These are phyloP conservation scores for Idaea dimidiata DNA, from an alignment of 2,888 invertebrate species.

Conservation along the genomic window DNA sequence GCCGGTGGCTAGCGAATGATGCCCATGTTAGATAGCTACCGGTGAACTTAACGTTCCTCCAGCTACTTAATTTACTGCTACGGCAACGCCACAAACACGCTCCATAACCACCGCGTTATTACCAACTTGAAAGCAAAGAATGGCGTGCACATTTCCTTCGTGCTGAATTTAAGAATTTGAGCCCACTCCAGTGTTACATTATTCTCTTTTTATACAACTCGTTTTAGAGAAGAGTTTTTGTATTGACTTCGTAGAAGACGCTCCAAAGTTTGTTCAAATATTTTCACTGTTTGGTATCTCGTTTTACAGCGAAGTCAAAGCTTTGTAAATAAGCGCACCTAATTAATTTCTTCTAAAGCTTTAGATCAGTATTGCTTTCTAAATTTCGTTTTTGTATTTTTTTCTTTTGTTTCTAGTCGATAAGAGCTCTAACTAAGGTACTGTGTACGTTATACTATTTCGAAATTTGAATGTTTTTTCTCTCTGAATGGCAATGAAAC, in stretches of 20 bases:
- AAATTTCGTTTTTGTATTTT: constrained; percentile 7
- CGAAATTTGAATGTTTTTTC: neutral
- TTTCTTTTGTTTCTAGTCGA: constrained; percentile 17
- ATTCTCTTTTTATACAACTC: constrained; percentile 53
- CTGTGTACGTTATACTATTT: neutral
- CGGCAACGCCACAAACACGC: constrained; percentile 76
- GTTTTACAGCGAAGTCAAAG: constrained; percentile 28
- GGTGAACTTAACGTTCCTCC: constrained; percentile 55
- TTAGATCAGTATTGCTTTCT: constrained; percentile 16
- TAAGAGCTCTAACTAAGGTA: neutral
- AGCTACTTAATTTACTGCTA: constrained; percentile 73
- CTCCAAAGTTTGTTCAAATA: constrained; percentile 30
- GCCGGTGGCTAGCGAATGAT: constrained; percentile 54
- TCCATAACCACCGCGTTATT: constrained; percentile 76
- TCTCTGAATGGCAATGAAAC: constrained; percentile 6
- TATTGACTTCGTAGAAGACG: constrained; percentile 30
- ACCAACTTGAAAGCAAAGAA: constrained; percentile 77
- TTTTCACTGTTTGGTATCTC: constrained; percentile 28
- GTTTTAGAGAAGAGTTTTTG: constrained; percentile 38
- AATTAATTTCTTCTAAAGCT: constrained; percentile 22
- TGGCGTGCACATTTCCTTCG: constrained; percentile 72
- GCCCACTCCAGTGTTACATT: constrained; percentile 58
- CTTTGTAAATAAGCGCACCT: constrained; percentile 29
- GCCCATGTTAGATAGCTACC: constrained; percentile 55
- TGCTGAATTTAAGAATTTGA: constrained; percentile 66